Evolutionary conservation across 2,797 vertebrate species (phyloP), one percentile per base, ranked within the genome.

Genomic region (Pseudomugil tenellus): DNA sequence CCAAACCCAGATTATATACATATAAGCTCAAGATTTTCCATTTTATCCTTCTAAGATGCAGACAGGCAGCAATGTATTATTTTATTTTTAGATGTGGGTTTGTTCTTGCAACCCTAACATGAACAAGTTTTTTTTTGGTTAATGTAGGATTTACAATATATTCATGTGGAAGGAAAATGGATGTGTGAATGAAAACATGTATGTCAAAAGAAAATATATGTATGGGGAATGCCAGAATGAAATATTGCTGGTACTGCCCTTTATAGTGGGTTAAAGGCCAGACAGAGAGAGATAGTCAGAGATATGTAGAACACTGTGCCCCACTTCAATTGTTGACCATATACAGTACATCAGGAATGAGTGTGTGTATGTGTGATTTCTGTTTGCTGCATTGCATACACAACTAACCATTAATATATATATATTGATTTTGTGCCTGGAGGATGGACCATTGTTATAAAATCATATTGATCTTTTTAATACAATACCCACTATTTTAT

Each of bases 391-490:
- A 16, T 70, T 60, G 72, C 46, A 17, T 79, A 65, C 25, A 51
- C 75, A 86, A 87, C 76, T 84, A 82, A 86, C 79, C 81, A 86
- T 89, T 90, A 89, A 89, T 88, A 91, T 86, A 89, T 86, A 89
- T 85, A 89, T 84, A 94, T 93, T 85, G 93, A 94, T 93, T 93
- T 93, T 80, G 86, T 91, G 90, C 87, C 88, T 77, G 48, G 59
- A 70, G 54, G 79, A 83, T 71, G 79, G 89, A 83, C 71, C 65
- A 58, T 85, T 86, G 58, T 84, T 91, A 92, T 90, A 71, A 90
- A 89, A 87, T 89, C 57, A 71, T 91, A 94, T 93, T 84, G 92
- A 93, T 92, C 76, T 83, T 78, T 89, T 85, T 79, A 87, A 91
- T 86, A 91, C 79, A 90, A 86, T 84, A 80, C 84, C 76, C 83